Base-by-base conservation (phyloP, 2,797 vertebrate species). In the Sebastes umbrosus region DNA sequence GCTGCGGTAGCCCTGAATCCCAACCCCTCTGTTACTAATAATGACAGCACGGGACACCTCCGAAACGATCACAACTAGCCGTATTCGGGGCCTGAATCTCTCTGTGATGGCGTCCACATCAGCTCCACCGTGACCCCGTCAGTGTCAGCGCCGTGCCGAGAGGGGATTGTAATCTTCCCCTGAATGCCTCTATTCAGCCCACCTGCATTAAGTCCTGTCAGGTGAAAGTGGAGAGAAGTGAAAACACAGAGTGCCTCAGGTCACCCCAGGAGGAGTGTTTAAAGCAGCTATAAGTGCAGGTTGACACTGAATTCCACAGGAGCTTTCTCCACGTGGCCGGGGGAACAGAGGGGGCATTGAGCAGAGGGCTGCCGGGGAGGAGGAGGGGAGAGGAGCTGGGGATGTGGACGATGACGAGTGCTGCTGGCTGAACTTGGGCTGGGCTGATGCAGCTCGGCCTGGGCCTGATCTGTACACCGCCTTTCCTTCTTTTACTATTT, bases 281-380 rank as follows among this genome's bases (percentile, higher is more conserved):
- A 85, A 87, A 87, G 75, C 68, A 55, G 85, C 81, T 73, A 11
- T 73, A 84, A 89, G 84, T 86, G 88, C 79, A 87, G 88, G 85
- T 85, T 90, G 88, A 89, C 86, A 82, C 82, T 76, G 80, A 89
- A 92, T 92, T 95, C 91, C 88, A n/a, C 10, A 18, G 69, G 81
- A 60, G 87, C 77, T 83, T 90, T 87, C 88, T 89, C 89, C 88
- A 90, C 82, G 69, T 86, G 90, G 89, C 86, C 2, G 71, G 27
- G 50, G 52, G 85, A 92, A 92, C 91, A 94, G 89, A 92, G 75
- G 84, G 69, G 59, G 81, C 89, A 91, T 94, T 95, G 86, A 94
- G 88, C 60, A n/a, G 32, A 73, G 29, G 62, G 55, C 16, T 4
- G 58, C 36, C 36, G 0, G 36, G 58, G 67, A 16, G 57, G 43